A percentile compares a stretch with the other conserved stretches of the same genome.
phyloP scores from a whole-genome alignment of 2,888 invertebrate species.

The Calephelis perditalis region DNA sequence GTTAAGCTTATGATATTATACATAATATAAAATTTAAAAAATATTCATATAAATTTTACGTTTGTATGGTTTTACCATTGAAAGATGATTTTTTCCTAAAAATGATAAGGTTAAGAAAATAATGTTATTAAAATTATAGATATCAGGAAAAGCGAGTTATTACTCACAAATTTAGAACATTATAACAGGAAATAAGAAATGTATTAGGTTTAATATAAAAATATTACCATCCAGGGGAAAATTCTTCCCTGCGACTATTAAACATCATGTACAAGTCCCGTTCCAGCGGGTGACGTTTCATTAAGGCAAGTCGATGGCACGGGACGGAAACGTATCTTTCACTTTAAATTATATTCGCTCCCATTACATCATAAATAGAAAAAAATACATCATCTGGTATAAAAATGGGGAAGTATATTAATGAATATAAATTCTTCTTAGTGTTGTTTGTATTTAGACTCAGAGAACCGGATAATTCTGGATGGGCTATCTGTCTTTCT shows the following conservation, averaged over 20 bases:
- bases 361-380: conserved; percentile 42
- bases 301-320: conserved; percentile 54
- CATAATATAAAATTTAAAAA: too few species aligned
- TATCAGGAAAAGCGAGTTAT: not conserved
- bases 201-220: too few species aligned
- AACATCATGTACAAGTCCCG: conserved; percentile 20
- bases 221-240: too few species aligned
- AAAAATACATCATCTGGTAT: conserved; percentile 33
- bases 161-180: not conserved
- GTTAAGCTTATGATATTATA: too few species aligned
- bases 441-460: too few species aligned
- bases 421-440: conserved; percentile 38
- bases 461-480: not conserved
- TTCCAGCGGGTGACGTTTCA: conserved; percentile 45
- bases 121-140: too few species aligned
- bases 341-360: conserved; percentile 48
- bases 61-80: too few species aligned
- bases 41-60: too few species aligned
- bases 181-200: not conserved
- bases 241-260: conserved; percentile 16
- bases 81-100: too few species aligned
- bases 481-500: too few species aligned
- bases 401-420: conserved; percentile 37
- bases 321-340: conserved; percentile 51
- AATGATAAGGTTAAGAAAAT: too few species aligned